phyloP scores from a whole-genome alignment of 2,113 vertebrate species.

The Brachyhypopomus gauderio region DNA sequence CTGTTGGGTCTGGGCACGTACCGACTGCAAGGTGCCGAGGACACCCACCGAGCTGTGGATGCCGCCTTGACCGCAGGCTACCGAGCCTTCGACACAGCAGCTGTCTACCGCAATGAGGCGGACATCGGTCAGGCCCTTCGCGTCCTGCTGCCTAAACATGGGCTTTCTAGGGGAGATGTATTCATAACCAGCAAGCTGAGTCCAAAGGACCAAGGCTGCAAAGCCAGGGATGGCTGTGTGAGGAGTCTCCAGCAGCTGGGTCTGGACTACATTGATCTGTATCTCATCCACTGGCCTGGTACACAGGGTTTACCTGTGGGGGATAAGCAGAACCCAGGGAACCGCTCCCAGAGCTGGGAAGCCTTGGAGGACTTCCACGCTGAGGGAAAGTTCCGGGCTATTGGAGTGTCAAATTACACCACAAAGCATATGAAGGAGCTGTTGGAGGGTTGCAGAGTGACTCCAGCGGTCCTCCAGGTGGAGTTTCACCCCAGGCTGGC shows the following conservation, averaged over 20 bases:
- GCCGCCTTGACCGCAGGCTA: constrained; percentile 77
- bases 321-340: constrained; percentile 71
- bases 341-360: constrained; percentile 75
- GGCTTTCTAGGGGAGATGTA: constrained; percentile 71
- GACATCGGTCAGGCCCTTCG: constrained; percentile 72
- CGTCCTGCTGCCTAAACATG: constrained; percentile 74
- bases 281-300: constrained; percentile 84
- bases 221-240: constrained; percentile 67
- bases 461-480: constrained; percentile 77
- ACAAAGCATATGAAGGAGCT: constrained; percentile 73
- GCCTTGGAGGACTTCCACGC: constrained; percentile 74
- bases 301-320: constrained; percentile 71
- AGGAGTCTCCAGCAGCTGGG: constrained; percentile 73
- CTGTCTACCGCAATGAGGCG: constrained; percentile 78
- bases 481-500: constrained; percentile 80
- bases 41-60: constrained; percentile 67
- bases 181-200: constrained; percentile 82
- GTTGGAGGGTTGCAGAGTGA: constrained; percentile 68
- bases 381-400: constrained; percentile 74
- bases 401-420: constrained; percentile 85
- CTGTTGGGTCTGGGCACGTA: constrained; percentile 82
- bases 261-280: constrained; percentile 79
- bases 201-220: constrained; percentile 75
- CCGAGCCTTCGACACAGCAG: constrained; percentile 79
- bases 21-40: constrained; percentile 65